phyloP scores from a whole-genome alignment of 2,113 vertebrate species.

The Merops nubicus region DNA sequence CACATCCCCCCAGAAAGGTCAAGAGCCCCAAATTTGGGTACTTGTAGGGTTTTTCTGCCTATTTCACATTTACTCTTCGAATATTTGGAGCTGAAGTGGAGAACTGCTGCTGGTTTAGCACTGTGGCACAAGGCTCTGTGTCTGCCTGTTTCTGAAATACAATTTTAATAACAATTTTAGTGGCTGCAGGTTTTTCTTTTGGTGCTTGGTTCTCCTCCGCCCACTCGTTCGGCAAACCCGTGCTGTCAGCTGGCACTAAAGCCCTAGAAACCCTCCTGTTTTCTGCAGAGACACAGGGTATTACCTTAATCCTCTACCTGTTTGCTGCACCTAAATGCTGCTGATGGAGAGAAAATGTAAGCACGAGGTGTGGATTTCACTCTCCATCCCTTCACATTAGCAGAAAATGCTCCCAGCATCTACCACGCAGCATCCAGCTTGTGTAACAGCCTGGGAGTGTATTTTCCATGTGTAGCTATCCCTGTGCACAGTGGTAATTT shows the following conservation, averaged over 20 bases:
- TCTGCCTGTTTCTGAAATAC: not conserved
- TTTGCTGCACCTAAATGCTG: not conserved
- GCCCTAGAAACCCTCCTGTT: not conserved
- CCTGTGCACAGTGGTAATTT: not conserved
- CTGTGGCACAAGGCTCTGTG: fast-evolving
- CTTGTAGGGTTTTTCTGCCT: not conserved
- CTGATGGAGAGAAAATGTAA: not conserved
- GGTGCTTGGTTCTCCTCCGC: not conserved
- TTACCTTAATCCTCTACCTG: not conserved
- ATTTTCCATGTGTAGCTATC: not conserved
- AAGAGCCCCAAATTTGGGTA: not conserved
- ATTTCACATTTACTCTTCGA: not conserved
- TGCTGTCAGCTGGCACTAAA: not conserved
- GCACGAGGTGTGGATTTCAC: fast-evolving
- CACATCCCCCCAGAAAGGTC: fast-evolving
- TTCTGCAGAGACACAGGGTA: not conserved
- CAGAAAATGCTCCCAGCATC: not conserved
- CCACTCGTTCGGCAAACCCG: fast-evolving
- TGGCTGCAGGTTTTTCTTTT: not conserved
- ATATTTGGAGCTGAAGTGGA: not conserved
- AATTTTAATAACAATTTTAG: not conserved
- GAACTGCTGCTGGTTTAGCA: not conserved
- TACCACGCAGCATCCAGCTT: not conserved
- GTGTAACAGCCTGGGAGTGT: not conserved
- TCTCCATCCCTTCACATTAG: not conserved